These are phyloP conservation scores for Casuarius casuarius DNA, from an alignment of 2,113 vertebrate genomes.

Conservation along the genomic window DNA sequence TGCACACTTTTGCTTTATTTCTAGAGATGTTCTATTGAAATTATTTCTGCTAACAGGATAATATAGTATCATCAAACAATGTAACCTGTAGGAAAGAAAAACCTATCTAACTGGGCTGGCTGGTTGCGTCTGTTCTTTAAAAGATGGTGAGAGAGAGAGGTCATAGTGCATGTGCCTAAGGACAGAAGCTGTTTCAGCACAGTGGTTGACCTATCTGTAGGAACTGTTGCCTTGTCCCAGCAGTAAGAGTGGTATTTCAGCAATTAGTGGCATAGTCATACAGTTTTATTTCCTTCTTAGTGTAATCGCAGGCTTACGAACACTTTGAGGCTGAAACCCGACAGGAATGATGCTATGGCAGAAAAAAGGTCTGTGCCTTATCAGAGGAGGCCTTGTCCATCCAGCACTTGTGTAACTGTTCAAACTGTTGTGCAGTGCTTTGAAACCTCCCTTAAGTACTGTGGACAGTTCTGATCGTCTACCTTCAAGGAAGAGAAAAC, in stretches of 20 bases:
- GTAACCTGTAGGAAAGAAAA: neutral
- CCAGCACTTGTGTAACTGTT: rapidly evolving
- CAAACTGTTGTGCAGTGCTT: neutral
- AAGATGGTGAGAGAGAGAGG: neutral
- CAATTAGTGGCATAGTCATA: no score
- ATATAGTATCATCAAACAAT: neutral
- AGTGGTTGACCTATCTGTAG: neutral
- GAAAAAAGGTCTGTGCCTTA: neutral
- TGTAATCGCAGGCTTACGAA: neutral
- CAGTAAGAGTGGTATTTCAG: neutral
- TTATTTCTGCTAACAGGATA: neutral
- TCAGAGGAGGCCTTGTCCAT: neutral
- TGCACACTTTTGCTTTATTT: neutral
- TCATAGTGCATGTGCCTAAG: neutral
- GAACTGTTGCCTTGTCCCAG: neutral
- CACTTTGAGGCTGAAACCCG: neutral
- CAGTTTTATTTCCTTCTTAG: neutral
- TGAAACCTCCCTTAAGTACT: neutral
- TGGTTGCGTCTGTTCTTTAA: neutral
- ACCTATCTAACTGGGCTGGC: neutral
- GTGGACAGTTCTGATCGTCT: neutral
- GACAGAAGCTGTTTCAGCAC: neutral
- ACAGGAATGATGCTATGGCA: neutral
- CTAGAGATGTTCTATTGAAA: neutral
- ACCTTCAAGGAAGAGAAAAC: neutral